Evolutionary conservation across 2,113 vertebrate genomes (phyloP).

Genomic region (Microtus pennsylvanicus): DNA sequence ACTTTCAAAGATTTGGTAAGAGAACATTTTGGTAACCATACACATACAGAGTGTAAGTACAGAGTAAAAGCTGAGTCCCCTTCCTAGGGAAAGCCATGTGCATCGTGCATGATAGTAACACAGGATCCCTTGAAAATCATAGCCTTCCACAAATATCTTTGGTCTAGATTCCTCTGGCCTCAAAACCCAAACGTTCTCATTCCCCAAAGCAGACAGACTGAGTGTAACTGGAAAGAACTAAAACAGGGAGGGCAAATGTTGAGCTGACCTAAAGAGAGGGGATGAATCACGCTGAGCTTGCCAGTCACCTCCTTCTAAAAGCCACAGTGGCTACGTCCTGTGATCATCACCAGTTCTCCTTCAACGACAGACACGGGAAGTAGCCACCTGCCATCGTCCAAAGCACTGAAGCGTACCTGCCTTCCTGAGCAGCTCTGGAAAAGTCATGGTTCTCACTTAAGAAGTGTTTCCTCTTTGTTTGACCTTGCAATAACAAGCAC

Average conservation of each 20-base stretch:
- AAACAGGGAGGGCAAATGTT: not conserved
- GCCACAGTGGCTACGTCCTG: not conserved
- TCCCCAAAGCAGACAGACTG: not conserved
- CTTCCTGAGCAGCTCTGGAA: not conserved
- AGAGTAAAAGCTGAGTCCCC: not conserved
- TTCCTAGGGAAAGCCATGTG: fast-evolving
- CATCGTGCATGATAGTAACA: not conserved
- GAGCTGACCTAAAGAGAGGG: not conserved
- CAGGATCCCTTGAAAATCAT: not conserved
- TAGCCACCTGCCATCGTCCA: not conserved
- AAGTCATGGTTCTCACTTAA: not conserved
- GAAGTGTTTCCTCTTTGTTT: constrained; percentile 9
- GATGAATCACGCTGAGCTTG: not conserved
- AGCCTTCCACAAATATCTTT: not conserved
- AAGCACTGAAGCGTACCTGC: not conserved
- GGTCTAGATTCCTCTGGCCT: not conserved
- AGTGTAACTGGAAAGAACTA: not conserved
- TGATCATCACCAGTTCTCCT: not conserved
- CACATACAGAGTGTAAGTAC: not conserved
- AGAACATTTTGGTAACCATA: not conserved
- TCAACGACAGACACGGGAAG: not conserved
- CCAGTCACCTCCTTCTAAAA: not conserved
- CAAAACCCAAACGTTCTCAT: not conserved
- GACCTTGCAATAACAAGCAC: not conserved
- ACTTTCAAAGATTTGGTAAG: not conserved